A percentile compares a stretch with the other conserved stretches of the same genome.
Evolutionary conservation across 2,113 vertebrate species (phyloP).

Genomic region (Rhagologus leucostigma): DNA sequence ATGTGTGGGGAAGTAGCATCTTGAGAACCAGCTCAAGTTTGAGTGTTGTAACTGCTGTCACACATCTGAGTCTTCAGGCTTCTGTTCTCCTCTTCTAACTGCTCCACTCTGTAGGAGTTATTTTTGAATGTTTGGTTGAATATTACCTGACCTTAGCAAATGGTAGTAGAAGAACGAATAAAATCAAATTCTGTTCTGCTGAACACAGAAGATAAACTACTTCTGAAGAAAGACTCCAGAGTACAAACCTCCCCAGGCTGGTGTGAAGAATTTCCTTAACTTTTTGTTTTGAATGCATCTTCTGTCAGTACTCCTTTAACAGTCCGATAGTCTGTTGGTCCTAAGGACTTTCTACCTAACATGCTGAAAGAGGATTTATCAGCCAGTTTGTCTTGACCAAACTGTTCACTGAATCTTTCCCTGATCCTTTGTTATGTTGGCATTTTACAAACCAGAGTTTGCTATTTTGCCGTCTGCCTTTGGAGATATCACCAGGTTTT

Average conservation of each 20-base stretch:
- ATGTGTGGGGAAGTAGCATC: not conserved
- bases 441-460: not conserved
- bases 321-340: not conserved
- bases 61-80: not conserved
- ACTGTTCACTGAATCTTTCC: not conserved
- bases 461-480: not conserved
- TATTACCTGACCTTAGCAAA: not conserved
- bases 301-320: not conserved
- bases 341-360: not conserved
- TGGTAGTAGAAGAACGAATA: not conserved
- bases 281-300: not conserved
- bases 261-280: not conserved
- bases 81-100: not conserved
- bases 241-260: not conserved
- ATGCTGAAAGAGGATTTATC: not conserved
- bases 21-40: not conserved
- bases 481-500: not conserved
- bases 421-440: not conserved
- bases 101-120: not conserved
- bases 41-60: not conserved
- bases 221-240: not conserved
- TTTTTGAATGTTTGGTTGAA: not conserved
- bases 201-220: not conserved
- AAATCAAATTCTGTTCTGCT: not conserved
- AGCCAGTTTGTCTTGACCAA: not conserved